Base-by-base conservation (phyloP, 2,797 vertebrate genomes). In the Mormyrus hasselquistii region DNA sequence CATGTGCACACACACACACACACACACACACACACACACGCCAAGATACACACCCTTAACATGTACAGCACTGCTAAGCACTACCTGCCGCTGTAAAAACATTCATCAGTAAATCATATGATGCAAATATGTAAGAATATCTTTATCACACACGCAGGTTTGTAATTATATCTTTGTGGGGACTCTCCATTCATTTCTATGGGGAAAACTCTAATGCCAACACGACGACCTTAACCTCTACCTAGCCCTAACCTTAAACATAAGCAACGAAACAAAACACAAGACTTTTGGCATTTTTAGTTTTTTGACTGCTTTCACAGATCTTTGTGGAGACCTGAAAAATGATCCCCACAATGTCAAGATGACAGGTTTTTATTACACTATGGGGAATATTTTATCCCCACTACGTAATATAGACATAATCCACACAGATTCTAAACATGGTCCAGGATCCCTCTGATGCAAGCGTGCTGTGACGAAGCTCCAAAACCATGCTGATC, bases 41-140 rank as follows among this genome's bases (percentile, higher is more conserved):
- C 62, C 38, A 8, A 73, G 19, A 6, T 85, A 89, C 44, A 90
- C 88, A 88, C 87, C 82, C 65, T 19, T 44, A 59, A 19, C 85
- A 86, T 14, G 25, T 25, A 86, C 14, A 16, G 7, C 25, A 14
- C 19, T 16, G 14, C 50, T 7, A 0, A 3, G 69, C 69, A 8
- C 69, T 41, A 9, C 84, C 4, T 86, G 49, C 8, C 25, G 8
- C 22, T 52, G 25, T 65, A 34, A 59, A 29, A 3, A 19, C 29
- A n/a, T 44, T 59, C n/a, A 87, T 12, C 84, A 86, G 12, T 55
- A 25, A 38, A 34, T 53, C 10, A 29, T 25, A 52, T 14, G 44
- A 9, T 83, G 34, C 12, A 10, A 49, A 47, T 83, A 8, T 41
- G 79, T 83, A 0, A 83, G 19, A n/a, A 83, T 19, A n/a, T n/a